These are phyloP conservation scores for Gryon sp. DNA, from an alignment of 1,140 invertebrate species.

Conservation along the genomic window DNA sequence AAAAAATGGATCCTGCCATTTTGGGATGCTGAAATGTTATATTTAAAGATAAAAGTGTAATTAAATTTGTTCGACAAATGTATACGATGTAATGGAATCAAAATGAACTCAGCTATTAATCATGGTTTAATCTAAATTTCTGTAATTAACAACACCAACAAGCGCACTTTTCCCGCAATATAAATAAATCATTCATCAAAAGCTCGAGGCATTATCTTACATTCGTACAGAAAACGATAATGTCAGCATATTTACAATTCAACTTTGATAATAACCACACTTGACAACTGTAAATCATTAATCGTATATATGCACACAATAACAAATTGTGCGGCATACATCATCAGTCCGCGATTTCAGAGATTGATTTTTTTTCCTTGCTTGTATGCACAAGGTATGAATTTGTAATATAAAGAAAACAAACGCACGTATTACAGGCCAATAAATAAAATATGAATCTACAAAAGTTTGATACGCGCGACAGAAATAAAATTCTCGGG, in stretches of 20 bases:
- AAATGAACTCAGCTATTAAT: conserved; percentile 34
- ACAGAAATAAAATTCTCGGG: conserved; percentile 56
- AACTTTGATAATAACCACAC: conserved; percentile 31
- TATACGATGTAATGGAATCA: conserved; percentile 9
- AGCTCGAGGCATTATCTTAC: conserved; percentile 24
- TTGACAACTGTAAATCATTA: conserved; percentile 47
- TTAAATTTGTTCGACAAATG: conserved; percentile 12
- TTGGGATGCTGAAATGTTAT: no score
- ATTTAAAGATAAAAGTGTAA: no score
- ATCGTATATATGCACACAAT: conserved; percentile 18
- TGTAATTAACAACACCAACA: conserved; percentile 48
- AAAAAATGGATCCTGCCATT: no score
- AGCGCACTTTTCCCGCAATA: conserved; percentile 33
- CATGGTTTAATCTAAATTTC: conserved; percentile 39
- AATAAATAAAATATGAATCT: conserved; percentile 57
- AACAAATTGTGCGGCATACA: conserved; percentile 13
- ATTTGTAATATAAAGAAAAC: conserved; percentile 22
- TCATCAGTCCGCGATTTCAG: background rate
- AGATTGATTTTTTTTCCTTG: conserved; percentile 44
- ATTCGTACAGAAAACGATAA: conserved; percentile 31
- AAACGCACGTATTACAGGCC: conserved; percentile 23
- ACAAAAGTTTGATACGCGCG: conserved; percentile 36
- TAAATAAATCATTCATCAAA: conserved; percentile 45
- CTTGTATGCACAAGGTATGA: no score
- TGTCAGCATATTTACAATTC: conserved; percentile 43